Conservation (phyloP, 2,888 invertebrate genomes). For the Lasioglossum villosulum region DNA sequence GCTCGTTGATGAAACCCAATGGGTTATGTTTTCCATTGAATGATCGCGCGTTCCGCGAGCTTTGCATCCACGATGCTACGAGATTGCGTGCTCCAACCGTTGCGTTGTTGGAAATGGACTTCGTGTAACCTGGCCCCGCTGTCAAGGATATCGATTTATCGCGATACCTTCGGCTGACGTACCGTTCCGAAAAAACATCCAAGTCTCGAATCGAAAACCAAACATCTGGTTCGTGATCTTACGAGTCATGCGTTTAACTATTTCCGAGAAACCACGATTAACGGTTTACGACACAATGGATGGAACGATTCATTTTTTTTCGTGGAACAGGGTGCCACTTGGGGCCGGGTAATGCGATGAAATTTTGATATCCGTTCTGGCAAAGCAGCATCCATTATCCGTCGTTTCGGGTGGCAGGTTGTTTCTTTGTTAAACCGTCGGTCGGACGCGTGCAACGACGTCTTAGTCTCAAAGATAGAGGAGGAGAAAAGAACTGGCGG, state of each 20-base stretch:
- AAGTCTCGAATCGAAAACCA: no score
- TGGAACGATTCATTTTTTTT: background rate
- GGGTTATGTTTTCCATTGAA: slow-evolving; percentile 44
- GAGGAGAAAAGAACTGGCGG: background rate
- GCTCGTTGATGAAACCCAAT: slow-evolving; percentile 43
- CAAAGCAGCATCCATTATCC: background rate
- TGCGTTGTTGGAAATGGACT: slow-evolving; percentile 14
- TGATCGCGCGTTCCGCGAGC: slow-evolving; percentile 25
- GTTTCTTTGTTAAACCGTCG: background rate
- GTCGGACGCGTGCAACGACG: slow-evolving; percentile 1
- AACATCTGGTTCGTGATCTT: background rate
- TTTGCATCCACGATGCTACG: slow-evolving; percentile 8
- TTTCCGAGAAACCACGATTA: background rate
- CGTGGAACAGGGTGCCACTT: background rate
- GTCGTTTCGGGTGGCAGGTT: background rate
- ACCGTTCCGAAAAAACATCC: background rate
- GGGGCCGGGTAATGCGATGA: background rate
- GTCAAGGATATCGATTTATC: slow-evolving; percentile 6
- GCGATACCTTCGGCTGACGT: background rate
- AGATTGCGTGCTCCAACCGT: background rate
- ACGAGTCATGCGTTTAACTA: background rate
- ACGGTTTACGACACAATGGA: background rate
- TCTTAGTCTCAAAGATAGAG: slow-evolving; percentile 29
- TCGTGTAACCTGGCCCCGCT: slow-evolving; percentile 4
- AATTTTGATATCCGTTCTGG: background rate